Evolutionary conservation across 30 jellyfish, hydroid and myxozoan species (phyloP).

Genomic region (Aurelia aurita): DNA sequence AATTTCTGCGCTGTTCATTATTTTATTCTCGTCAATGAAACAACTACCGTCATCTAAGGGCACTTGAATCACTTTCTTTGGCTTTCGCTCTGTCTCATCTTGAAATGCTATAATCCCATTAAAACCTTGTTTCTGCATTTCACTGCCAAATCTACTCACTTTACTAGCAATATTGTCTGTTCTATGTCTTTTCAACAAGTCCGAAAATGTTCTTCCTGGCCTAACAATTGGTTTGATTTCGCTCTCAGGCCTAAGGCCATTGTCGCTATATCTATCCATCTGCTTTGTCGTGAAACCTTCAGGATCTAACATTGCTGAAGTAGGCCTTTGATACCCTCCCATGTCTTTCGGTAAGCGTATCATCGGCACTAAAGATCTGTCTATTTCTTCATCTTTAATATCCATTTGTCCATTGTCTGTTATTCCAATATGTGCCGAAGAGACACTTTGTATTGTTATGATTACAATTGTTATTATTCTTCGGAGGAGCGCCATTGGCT

Average conservation of each 20-base stretch:
- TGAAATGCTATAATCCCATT: not conserved
- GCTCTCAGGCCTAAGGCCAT: constrained; percentile 44
- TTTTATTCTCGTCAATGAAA: constrained; percentile 24
- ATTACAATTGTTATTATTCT: not conserved
- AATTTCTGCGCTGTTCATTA: constrained; percentile 25
- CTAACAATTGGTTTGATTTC: constrained; percentile 18
- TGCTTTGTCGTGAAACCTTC: not conserved
- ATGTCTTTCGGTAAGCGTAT: constrained; percentile 40
- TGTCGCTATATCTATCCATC: constrained; percentile 3
- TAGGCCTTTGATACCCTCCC: constrained; percentile 9
- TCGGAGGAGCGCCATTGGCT: constrained; percentile 56
- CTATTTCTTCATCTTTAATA: constrained; percentile 40
- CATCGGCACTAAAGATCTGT: constrained; percentile 63
- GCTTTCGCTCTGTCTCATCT: constrained; percentile 1
- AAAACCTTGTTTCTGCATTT: not conserved
- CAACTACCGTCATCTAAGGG: constrained; percentile 29
- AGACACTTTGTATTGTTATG: not conserved
- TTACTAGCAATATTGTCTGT: not conserved
- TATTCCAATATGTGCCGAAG: constrained; percentile 54
- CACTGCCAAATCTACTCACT: not conserved
- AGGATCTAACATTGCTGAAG: constrained; percentile 1
- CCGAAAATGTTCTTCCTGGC: constrained; percentile 15
- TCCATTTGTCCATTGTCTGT: constrained; percentile 2
- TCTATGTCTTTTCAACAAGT: not conserved
- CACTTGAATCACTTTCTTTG: not conserved